Evolutionary conservation across 2,113 vertebrate genomes (phyloP).

Genomic region (Ramphastos sulfuratus): DNA sequence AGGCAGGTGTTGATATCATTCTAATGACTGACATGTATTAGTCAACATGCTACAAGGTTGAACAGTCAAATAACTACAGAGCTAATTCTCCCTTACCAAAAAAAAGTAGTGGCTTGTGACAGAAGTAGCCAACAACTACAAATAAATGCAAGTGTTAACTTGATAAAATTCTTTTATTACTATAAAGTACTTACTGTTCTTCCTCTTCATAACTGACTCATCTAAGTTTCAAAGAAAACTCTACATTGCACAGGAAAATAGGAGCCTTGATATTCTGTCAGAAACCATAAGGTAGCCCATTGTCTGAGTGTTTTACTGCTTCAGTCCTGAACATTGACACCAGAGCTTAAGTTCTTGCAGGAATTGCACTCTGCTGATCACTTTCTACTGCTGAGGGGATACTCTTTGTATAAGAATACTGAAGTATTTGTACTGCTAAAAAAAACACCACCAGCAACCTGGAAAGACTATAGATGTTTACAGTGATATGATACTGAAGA

Average conservation of each 20-base stretch:
- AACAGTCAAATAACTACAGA: not conserved
- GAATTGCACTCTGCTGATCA: not conserved
- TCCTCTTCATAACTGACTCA: not conserved
- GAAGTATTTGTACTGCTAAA: not conserved
- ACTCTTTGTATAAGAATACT: not conserved
- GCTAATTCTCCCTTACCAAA: not conserved
- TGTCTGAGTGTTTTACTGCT: not conserved
- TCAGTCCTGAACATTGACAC: not conserved
- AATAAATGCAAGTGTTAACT: not conserved
- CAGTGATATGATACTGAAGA: not conserved
- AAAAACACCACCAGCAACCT: not conserved
- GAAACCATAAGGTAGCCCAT: not conserved
- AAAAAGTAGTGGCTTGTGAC: not conserved
- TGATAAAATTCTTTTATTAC: not conserved
- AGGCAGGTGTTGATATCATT: not conserved
- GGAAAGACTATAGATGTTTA: not conserved
- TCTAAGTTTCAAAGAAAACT: not conserved
- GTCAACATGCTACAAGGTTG: not conserved
- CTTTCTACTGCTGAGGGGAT: constrained; percentile 3
- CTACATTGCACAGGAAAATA: not conserved
- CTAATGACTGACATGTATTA: not conserved
- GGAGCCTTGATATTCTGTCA: not conserved
- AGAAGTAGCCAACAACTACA: not conserved
- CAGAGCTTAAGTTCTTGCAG: not conserved
- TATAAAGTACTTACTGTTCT: constrained; percentile 11